These are phyloP conservation scores for Threskiornis aethiopicus DNA, from an alignment of 2,797 vertebrate genomes.

Conservation along the genomic window DNA sequence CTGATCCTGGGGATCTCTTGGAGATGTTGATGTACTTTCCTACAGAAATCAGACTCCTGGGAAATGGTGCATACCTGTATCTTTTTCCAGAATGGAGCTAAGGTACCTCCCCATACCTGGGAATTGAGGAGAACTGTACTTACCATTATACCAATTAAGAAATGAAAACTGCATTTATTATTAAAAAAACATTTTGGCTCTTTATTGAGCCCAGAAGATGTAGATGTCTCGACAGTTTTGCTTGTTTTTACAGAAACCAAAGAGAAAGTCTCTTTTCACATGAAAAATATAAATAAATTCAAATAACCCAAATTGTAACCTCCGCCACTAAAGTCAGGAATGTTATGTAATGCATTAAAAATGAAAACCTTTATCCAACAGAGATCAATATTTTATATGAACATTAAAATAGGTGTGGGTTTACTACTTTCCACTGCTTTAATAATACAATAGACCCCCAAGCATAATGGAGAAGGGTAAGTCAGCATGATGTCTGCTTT, in stretches of 20 bases:
- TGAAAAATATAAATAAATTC: neutral
- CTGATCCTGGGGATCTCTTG: neutral
- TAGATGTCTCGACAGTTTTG: neutral
- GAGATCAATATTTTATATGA: constrained; percentile 33
- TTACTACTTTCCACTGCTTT: constrained; percentile 20
- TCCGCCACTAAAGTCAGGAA: neutral
- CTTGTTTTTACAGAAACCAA: neutral
- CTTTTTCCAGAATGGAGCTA: neutral
- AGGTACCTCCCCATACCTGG: neutral
- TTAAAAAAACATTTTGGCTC: neutral
- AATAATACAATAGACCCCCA: neutral
- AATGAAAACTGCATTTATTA: neutral
- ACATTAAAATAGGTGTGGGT: constrained; percentile 41
- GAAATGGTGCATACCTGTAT: neutral
- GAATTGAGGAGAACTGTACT: neutral
- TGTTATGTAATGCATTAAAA: constrained; percentile 20
- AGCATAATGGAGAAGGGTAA: neutral
- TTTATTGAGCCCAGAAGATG: neutral
- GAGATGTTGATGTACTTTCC: neutral
- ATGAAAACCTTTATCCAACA: constrained; percentile 11
- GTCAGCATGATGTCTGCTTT: neutral
- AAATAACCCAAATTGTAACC: neutral
- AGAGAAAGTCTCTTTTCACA: neutral
- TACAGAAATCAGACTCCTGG: neutral
- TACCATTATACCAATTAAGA: neutral